Evolutionary conservation across 2,888 invertebrate genomes (phyloP).

Genomic region (Camptogramma bilineatum): DNA sequence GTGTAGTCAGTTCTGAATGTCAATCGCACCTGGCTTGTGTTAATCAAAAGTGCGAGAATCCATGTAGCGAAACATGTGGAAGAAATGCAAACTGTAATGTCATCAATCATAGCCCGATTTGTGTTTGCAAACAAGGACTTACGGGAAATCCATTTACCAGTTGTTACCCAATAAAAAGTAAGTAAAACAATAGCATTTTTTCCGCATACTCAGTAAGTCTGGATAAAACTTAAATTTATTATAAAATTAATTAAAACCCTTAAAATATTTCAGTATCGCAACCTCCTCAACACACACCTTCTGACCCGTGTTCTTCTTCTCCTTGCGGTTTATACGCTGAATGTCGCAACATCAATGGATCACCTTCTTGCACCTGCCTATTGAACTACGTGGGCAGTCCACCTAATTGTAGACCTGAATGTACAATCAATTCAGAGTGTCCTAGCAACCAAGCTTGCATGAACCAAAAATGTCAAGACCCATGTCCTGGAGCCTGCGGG

Average conservation of each 20-base stretch:
- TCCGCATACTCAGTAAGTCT: too few species aligned
- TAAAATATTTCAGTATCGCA: conserved; percentile 58
- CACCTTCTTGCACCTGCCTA: conserved; percentile 87
- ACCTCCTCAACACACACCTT: conserved; percentile 56
- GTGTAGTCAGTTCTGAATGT: conserved; percentile 89
- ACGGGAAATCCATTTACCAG: conserved; percentile 92
- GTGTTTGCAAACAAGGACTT: conserved; percentile 89
- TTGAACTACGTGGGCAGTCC: conserved; percentile 87
- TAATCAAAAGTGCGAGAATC: conserved; percentile 89
- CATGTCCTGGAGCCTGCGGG: conserved; percentile 89
- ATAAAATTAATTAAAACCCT: neutral
- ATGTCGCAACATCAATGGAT: conserved; percentile 84
- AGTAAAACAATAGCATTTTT: conserved; percentile 36
- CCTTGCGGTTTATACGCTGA: conserved; percentile 88
- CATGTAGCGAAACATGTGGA: conserved; percentile 87
- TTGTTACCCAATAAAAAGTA: conserved; percentile 86
- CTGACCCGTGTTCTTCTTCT: conserved; percentile 88
- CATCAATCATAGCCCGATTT: conserved; percentile 90
- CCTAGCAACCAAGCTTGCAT: conserved; percentile 88
- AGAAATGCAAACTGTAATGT: conserved; percentile 87
- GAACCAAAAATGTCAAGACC: conserved; percentile 87
- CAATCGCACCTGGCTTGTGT: conserved; percentile 87
- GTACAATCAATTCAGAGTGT: conserved; percentile 89
- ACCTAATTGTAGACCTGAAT: conserved; percentile 89
- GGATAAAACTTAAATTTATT: too few species aligned